Evolutionary conservation across 2,888 invertebrate species (phyloP).

Genomic region (Prosapia bicincta): DNA sequence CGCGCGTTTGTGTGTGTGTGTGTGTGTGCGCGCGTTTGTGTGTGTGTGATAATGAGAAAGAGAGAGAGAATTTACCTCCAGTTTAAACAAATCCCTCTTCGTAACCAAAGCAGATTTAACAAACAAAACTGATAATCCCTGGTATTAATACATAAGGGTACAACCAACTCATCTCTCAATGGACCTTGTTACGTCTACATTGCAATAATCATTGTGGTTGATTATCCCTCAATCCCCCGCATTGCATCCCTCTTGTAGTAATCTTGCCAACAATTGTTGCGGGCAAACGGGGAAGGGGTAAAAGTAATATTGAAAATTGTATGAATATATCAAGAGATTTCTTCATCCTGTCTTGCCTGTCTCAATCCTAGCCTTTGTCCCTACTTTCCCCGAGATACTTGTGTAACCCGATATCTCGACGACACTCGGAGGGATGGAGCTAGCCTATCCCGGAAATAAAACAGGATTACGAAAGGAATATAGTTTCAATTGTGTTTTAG

Average conservation of each 20-base stretch:
- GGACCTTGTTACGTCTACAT: background rate
- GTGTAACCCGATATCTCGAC: background rate
- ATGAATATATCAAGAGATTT: constrained; percentile 10
- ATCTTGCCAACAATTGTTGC: background rate
- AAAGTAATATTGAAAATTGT: constrained; percentile 24
- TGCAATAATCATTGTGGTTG: background rate
- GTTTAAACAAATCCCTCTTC: too few relatives aligned
- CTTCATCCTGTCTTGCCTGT: background rate
- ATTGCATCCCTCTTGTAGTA: background rate
- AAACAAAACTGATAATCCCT: background rate
- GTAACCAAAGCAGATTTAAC: background rate
- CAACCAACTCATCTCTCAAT: background rate
- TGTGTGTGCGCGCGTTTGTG: too few relatives aligned
- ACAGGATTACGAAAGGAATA: too few relatives aligned
- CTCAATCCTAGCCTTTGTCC: background rate
- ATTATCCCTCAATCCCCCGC: background rate
- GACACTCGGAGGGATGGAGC: background rate
- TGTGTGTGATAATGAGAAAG: too few relatives aligned
- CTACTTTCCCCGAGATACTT: background rate
- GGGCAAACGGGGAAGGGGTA: background rate
- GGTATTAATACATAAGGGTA: background rate
- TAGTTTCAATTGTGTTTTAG: too few relatives aligned
- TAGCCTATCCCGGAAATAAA: background rate
- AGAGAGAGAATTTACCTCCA: too few relatives aligned
- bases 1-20: too few relatives aligned